Percentiles rank a stretch among this genome's conserved stretches.
These are phyloP conservation scores for Phengaris alcon DNA, from an alignment of 2,888 invertebrate species.

Conservation along the genomic window DNA sequence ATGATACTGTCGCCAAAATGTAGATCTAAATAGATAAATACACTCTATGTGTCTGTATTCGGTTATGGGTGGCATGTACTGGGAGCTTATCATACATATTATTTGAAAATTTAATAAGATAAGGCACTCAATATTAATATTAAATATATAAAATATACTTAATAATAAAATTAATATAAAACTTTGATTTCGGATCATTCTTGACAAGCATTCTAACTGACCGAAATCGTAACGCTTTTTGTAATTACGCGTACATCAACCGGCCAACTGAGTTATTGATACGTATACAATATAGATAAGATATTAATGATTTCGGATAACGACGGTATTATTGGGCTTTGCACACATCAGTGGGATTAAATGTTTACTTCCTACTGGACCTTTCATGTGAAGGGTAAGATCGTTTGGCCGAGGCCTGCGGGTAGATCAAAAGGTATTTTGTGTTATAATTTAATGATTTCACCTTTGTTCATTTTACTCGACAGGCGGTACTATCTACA, in stretches of 20 bases:
- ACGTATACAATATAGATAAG: not conserved
- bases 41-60: too few species aligned
- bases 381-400: slow-evolving; percentile 13
- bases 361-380: not conserved
- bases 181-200: too few species aligned
- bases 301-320: not conserved
- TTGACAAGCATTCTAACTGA: too few species aligned
- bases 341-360: not conserved
- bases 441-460: slow-evolving; percentile 6
- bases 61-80: too few species aligned
- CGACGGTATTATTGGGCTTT: not conserved
- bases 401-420: not conserved
- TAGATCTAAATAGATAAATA: too few species aligned
- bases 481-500: not conserved
- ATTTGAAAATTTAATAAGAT: too few species aligned
- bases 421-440: slow-evolving; percentile 13
- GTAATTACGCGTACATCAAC: not conserved
- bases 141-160: too few species aligned
- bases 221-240: too few species aligned
- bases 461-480: not conserved
- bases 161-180: too few species aligned
- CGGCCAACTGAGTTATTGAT: not conserved
- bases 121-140: too few species aligned
- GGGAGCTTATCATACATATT: too few species aligned
- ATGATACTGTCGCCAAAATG: too few species aligned